Evolutionary conservation across 2,797 vertebrate species (phyloP).

Genomic region (Chanos chanos): DNA sequence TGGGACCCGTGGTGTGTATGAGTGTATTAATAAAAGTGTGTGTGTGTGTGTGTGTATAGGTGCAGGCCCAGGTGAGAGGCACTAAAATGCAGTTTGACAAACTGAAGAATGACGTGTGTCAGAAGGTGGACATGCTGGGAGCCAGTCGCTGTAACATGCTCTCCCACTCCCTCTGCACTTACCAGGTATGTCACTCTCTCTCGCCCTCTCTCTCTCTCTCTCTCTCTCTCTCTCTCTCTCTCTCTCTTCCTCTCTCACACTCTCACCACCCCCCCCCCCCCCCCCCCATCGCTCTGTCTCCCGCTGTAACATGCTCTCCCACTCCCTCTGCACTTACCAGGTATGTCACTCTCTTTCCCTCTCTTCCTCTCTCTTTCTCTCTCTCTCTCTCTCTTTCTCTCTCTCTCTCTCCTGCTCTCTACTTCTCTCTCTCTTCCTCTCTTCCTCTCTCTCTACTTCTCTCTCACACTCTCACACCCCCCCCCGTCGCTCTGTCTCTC

Average conservation of each 20-base stretch:
- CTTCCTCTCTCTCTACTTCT: not conserved
- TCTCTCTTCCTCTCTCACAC: not conserved
- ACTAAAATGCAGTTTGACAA: slow-evolving; percentile 81
- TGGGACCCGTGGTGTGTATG: no score
- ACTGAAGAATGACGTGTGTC: slow-evolving; percentile 79
- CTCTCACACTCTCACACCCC: not conserved
- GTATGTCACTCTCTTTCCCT: not conserved
- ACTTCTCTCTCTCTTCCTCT: not conserved
- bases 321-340: not conserved
- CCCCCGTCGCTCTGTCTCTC: not conserved
- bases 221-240: not conserved
- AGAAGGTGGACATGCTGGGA: slow-evolving; percentile 82
- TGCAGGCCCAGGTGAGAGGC: slow-evolving; percentile 77
- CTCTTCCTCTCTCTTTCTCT: not conserved
- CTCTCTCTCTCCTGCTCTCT: not conserved
- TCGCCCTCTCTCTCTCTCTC: not conserved
- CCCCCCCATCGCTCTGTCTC: not conserved
- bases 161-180: slow-evolving; percentile 75
- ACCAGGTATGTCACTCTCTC: slow-evolving; percentile 59
- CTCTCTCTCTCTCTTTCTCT: not conserved
- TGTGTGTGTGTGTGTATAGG: slow-evolving; percentile 53
- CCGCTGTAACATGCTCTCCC: no score
- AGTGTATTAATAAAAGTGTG: no score
- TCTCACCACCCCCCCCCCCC: not conserved
- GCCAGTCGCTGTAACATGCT: slow-evolving; percentile 80